These are phyloP conservation scores for Drosophila bifasciata DNA, from an alignment of 1,140 invertebrate genomes.

Conservation along the genomic window DNA sequence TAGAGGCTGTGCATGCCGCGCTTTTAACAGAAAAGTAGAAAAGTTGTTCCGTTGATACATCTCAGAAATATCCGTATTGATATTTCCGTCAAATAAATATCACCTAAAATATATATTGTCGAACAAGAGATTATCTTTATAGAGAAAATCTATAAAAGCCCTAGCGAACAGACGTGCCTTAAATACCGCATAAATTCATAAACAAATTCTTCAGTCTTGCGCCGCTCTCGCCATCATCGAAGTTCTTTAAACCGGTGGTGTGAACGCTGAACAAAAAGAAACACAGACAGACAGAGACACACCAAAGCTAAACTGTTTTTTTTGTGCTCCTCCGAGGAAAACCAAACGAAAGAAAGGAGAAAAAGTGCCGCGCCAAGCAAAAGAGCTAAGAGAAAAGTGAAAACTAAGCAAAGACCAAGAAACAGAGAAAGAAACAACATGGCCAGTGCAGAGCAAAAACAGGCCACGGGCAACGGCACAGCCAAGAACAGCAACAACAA, in stretches of 20 bases:
- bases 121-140: too few species aligned
- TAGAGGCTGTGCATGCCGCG: too few species aligned
- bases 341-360: conserved; percentile 25
- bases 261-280: not conserved
- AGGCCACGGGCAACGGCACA: conserved; percentile 57
- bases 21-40: too few species aligned
- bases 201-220: not conserved
- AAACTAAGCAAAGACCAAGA: conserved; percentile 42
- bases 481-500: conserved; percentile 23
- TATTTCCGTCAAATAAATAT: too few species aligned
- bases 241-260: conserved; percentile 36
- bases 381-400: conserved; percentile 59
- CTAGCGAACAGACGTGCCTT: conserved; percentile 53
- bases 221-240: not conserved
- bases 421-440: conserved; percentile 45
- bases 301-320: conserved; percentile 47
- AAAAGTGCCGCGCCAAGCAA: conserved; percentile 67
- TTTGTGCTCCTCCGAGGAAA: conserved; percentile 57
- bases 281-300: conserved; percentile 23
- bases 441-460: conserved; percentile 77
- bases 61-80: too few species aligned
- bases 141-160: conserved; percentile 12
- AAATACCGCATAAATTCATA: conserved; percentile 9
- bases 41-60: too few species aligned
- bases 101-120: too few species aligned